A percentile compares a stretch with the other conserved stretches of the same genome.
Evolutionary conservation across 2,888 invertebrate genomes (phyloP).

Genomic region (Selenia dentaria): DNA sequence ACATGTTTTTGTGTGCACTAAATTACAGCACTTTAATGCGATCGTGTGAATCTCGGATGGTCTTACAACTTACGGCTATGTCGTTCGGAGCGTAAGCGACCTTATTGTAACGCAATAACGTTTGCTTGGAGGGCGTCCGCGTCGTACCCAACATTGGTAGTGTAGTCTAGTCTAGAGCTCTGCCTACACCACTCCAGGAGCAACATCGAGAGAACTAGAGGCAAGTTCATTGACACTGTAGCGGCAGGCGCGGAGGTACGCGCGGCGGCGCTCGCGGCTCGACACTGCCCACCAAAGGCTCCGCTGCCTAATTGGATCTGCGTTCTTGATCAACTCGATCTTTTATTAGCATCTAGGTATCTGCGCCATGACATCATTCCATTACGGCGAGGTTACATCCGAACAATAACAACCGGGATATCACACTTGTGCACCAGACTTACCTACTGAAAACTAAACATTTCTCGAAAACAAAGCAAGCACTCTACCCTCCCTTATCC

Average conservation of each 20-base stretch:
- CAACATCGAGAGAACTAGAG: constrained; percentile 26
- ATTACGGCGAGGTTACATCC: constrained; percentile 16
- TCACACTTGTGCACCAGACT: constrained; percentile 9
- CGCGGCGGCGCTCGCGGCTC: constrained; percentile 1
- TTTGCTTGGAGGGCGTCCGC: too few species aligned
- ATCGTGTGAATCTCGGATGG: constrained; percentile 3
- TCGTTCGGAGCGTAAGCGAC: background rate
- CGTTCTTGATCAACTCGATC: constrained; percentile 22
- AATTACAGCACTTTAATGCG: constrained; percentile 5
- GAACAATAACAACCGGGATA: constrained; percentile 16
- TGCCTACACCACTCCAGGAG: constrained; percentile 30
- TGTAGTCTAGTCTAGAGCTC: constrained; percentile 29
- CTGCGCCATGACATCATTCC: constrained; percentile 22
- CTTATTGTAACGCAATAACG: background rate
- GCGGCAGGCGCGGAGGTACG: background rate
- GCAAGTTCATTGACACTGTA: constrained; percentile 50
- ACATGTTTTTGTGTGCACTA: constrained; percentile 12
- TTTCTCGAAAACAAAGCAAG: constrained; percentile 3
- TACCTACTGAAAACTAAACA: constrained; percentile 12
- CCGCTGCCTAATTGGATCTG: constrained; percentile 20
- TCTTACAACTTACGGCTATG: background rate
- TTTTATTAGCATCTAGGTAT: constrained; percentile 19
- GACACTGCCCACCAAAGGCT: background rate
- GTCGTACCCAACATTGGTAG: constrained; percentile 5
- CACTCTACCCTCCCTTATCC: too few species aligned